Evolutionary conservation across 2,113 vertebrate genomes (phyloP), one percentile per base, ranked within the genome.

Genomic region (Hiodon tergisus): DNA sequence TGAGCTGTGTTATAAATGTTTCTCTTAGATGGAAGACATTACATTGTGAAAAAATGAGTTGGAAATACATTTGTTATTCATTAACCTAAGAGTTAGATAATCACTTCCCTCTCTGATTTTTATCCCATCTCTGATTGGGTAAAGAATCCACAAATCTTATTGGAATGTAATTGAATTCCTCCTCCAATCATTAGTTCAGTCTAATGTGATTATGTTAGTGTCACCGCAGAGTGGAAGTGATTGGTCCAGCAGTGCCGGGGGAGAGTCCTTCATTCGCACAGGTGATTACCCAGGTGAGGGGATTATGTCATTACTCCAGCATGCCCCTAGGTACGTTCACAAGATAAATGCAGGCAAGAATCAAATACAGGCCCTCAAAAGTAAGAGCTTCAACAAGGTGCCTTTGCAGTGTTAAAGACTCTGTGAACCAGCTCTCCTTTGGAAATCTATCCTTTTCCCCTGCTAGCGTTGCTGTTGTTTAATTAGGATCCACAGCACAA

Each of bases 61-160:
- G 6, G 60, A 16, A 16, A 62, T 14, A 0, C 60, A 62, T 62
- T 62, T 4, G 60, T 62, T 62, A 62, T 62, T 62, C 17, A 62
- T 62, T 31, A 16, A 6, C 60, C 60, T n/a, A 16, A 6, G 60
- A n/a, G 60, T 16, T 62, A 57, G 60, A 62, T 62, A 62, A 62
- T 62, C 60, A 62, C 14, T 62, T 16, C 17, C 14, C 14, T 59
- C 17, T 62, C 60, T 6, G 6, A 5, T 16, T 16, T 62, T 62
- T 16, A 62, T 62, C 60, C 60, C 2, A 16, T n/a, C 14, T 62
- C 60, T 62, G 60, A 62, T 62, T 62, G 60, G 3, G 60, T 62
- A 62, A 62, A 62, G 60, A 62, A 62, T 62, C 60, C 60, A 14
- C 60, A 62, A 16, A 62, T 16, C 60, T 62, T 62, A 62, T 14